Evolutionary conservation across 2,797 vertebrate genomes (phyloP).

Genomic region (Alosa sapidissima): DNA sequence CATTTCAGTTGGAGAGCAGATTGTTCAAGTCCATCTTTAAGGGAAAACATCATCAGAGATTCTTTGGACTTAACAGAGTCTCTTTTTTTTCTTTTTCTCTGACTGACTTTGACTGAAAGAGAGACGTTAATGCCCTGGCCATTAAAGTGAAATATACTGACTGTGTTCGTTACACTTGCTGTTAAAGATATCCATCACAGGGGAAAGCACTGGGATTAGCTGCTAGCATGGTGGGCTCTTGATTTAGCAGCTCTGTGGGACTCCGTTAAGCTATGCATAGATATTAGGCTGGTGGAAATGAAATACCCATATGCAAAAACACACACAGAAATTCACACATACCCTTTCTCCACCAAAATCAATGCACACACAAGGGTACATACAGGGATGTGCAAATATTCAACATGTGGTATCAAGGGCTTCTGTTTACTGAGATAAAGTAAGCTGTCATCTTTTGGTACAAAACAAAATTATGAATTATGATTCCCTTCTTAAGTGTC

Average conservation of each 20-base stretch:
- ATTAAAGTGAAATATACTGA: slow-evolving; percentile 54
- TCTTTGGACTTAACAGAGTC: not conserved
- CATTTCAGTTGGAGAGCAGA: not conserved
- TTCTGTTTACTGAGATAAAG: not conserved
- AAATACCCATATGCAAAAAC: slow-evolving; percentile 37
- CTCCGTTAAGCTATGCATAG: slow-evolving; percentile 45
- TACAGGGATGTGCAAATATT: slow-evolving; percentile 15
- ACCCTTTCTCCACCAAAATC: too few species aligned
- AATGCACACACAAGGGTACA: slow-evolving; percentile 1
- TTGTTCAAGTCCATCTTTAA: not conserved
- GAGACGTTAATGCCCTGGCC: not conserved
- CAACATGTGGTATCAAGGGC: not conserved
- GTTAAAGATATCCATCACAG: slow-evolving; percentile 55
- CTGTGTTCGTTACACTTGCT: slow-evolving; percentile 61
- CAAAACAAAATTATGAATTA: not conserved
- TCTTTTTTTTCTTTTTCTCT: not conserved
- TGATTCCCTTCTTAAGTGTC: not conserved
- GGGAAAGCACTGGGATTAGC: slow-evolving; percentile 58
- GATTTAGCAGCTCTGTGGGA: slow-evolving; percentile 56
- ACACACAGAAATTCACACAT: not conserved
- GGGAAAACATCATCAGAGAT: not conserved
- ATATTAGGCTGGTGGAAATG: slow-evolving; percentile 22
- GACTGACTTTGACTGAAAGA: slow-evolving; percentile 1
- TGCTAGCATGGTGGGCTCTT: slow-evolving; percentile 51
- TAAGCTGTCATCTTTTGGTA: not conserved